Base-by-base conservation (phyloP, 1,140 invertebrate species). In the Piezodorus guildinii region DNA sequence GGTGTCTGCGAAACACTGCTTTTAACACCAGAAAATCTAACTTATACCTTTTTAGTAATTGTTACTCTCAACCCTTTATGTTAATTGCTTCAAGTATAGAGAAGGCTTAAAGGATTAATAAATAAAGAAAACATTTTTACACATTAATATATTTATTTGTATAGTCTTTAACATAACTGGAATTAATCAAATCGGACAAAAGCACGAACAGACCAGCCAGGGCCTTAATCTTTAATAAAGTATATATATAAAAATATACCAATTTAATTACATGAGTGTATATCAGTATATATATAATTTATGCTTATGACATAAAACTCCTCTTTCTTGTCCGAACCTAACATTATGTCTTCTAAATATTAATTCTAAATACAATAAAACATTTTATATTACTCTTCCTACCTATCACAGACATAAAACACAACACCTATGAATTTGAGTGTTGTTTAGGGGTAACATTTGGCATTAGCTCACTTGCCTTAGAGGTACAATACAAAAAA, bases 351-450 rank as follows among this genome's bases (percentile, higher is more conserved):
- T 23, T 19, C 46, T 49, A 49, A 17, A 49, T 49, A 19, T 56
- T 16, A 23, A 56, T 39, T 23, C 23, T 56, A 56, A 25, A 23
- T 56, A 56, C 52, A 56, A 56, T 56, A 56, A 56, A 56, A 56
- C 46, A 49, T 49, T 56, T 15, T 56, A 23, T 56, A 56, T 56
- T 56, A 56, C 52, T 56, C 34, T 56, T 25, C 23, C 52, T 56
- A 56, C 52, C 52, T 56, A 56, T 56, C 52, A 56, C 52, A 56
- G 52, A 56, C 52, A 56, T 49, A 56, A 56, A 56, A 56, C 52
- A 56, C 17, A 21, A 56, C 52, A 56, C 23, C 17, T 56, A 56
- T 39, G 34, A 56, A 56, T 56, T 56, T 23, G 23, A 56, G 52
- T 56, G 52, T 56, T 56, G 52, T 56, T n/a, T 25, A 56, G 14